Conservation (phyloP, 2,888 invertebrate species). For the Stenolophus ochropezus region DNA sequence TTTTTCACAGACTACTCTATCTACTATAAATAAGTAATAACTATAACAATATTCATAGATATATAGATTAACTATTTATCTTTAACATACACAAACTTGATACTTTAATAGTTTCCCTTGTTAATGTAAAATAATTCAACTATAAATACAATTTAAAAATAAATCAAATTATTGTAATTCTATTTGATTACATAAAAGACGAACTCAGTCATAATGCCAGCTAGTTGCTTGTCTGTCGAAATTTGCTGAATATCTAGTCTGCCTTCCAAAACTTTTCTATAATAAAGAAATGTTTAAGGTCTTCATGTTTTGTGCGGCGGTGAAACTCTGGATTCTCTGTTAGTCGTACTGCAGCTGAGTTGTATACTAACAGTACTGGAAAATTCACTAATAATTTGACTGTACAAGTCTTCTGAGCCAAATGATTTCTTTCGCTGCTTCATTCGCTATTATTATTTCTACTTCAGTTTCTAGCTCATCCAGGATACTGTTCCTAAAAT, state of each 20-base stretch:
- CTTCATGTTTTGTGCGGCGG: slow-evolving; percentile 66
- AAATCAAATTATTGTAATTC: slow-evolving; percentile 42
- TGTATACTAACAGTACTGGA: neutral
- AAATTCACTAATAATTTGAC: no score
- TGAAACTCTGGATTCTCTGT: slow-evolving; percentile 67
- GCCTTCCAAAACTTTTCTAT: slow-evolving; percentile 64
- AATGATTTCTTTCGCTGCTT: no score
- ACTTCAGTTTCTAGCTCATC: no score
- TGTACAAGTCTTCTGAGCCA: no score
- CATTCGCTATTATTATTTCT: no score
- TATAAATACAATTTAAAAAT: no score
- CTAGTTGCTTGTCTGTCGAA: slow-evolving; percentile 64
- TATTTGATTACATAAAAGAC: slow-evolving; percentile 61
- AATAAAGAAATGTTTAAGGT: slow-evolving; percentile 66
- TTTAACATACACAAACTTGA: no score
- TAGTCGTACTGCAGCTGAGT: neutral
- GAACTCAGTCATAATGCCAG: slow-evolving; percentile 66
- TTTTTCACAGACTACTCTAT: no score
- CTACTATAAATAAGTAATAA: no score
- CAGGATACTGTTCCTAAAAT: no score
- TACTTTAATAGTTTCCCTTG: slow-evolving; percentile 4
- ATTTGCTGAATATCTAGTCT: slow-evolving; percentile 63
- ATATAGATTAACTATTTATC: no score
- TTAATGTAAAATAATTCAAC: slow-evolving; percentile 30
- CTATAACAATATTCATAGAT: no score